A percentile compares a stretch with the other conserved stretches of the same genome.
Conservation (phyloP, 2,113 vertebrate species). For the Scomber scombrus region DNA sequence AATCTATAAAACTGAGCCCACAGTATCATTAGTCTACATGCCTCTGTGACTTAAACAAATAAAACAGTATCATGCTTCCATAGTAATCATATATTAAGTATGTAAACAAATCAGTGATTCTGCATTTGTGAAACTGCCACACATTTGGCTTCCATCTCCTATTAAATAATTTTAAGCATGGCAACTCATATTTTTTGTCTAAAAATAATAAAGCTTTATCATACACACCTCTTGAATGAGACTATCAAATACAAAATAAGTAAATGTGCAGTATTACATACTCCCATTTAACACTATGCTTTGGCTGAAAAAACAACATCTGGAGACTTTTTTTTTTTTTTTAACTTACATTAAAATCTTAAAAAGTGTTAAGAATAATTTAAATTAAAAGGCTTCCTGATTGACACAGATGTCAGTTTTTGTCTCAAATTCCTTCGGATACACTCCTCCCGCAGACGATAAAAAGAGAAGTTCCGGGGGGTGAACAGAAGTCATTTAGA, state of each 20-base stretch:
- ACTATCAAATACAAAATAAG: constrained; percentile 44
- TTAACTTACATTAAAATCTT: constrained; percentile 33
- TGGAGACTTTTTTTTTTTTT: constrained; percentile 19
- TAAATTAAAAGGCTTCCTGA: constrained; percentile 58
- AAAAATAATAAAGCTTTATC: constrained; percentile 54
- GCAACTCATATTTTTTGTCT: constrained; percentile 47
- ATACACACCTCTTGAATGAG: constrained; percentile 43
- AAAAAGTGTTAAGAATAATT: constrained; percentile 59
- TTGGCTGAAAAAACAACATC: constrained; percentile 50
- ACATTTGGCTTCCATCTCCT: not conserved
- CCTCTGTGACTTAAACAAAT: constrained; percentile 3
- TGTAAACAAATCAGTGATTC: constrained; percentile 6
- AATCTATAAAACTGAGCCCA: not conserved
- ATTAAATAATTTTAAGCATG: not conserved
- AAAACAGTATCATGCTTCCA: constrained; percentile 6
- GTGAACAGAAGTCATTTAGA: constrained; percentile 52
- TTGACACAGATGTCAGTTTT: constrained; percentile 64
- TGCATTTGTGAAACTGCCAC: not conserved
- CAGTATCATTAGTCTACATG: not conserved
- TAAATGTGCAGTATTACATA: constrained; percentile 19
- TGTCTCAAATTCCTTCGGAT: constrained; percentile 17
- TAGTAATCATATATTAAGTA: not conserved
- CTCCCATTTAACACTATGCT: constrained; percentile 46
- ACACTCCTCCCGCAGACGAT: not conserved
- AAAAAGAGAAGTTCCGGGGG: not conserved